These are phyloP conservation scores for Bucco capensis DNA, from an alignment of 2,113 vertebrate species.

Conservation along the genomic window DNA sequence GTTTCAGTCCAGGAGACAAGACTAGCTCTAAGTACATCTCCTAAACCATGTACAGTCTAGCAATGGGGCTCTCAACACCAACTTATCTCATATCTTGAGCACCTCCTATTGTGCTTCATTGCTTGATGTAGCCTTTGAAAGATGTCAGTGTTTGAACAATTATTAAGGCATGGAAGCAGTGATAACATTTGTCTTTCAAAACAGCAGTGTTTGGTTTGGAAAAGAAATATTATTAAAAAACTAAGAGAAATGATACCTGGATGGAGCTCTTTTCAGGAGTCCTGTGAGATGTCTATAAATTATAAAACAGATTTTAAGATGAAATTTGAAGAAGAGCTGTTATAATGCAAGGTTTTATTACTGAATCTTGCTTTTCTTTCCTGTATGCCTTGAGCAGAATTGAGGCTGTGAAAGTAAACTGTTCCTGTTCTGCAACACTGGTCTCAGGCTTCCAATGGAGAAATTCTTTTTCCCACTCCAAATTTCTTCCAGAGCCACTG, in stretches of 20 bases:
- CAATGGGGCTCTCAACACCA: background rate
- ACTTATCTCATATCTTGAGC: background rate
- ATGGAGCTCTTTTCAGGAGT: too few species aligned
- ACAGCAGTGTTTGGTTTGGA: background rate
- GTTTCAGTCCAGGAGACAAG: background rate
- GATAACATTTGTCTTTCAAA: background rate
- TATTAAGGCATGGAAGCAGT: background rate
- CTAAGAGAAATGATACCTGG: background rate
- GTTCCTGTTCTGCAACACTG: slow-evolving; percentile 40
- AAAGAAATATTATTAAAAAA: background rate
- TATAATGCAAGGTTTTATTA: background rate
- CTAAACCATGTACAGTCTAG: background rate
- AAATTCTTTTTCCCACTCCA: slow-evolving; percentile 69
- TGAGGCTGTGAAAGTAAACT: slow-evolving; percentile 63
- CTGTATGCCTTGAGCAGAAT: slow-evolving; percentile 74
- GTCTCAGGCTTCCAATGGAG: slow-evolving; percentile 42
- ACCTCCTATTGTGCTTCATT: background rate
- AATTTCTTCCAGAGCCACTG: slow-evolving; percentile 71
- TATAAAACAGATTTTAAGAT: too few species aligned
- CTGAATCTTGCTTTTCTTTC: slow-evolving; percentile 68
- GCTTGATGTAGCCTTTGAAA: background rate
- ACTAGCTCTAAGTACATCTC: background rate
- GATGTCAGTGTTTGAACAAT: background rate
- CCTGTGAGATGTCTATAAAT: too few species aligned
- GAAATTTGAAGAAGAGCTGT: background rate